Percentiles rank a stretch among this genome's conserved stretches.
phyloP scores from a whole-genome alignment of 2,797 vertebrate genomes.

The Sorex maritimensis region DNA sequence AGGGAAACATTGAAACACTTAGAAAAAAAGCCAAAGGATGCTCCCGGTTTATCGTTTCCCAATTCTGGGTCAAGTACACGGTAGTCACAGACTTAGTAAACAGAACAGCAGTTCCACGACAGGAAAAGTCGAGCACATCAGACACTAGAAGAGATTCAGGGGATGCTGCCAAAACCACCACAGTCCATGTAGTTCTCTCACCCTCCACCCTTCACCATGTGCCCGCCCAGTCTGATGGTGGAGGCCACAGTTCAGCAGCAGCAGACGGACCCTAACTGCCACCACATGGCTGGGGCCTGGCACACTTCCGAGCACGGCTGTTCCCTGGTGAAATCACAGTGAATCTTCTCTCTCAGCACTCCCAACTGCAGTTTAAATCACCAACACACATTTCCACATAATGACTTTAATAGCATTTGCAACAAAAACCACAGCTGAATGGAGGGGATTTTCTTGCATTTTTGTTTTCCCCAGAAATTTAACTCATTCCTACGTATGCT shows the following conservation, averaged over 20 bases:
- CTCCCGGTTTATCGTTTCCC: not conserved
- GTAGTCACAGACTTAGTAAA: not conserved
- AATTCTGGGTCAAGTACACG: not conserved
- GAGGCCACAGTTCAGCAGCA: slow-evolving; percentile 83
- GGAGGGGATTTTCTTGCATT: slow-evolving; percentile 69
- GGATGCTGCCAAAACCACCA: slow-evolving; percentile 89
- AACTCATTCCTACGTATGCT: slow-evolving; percentile 72
- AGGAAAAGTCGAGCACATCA: not conserved
- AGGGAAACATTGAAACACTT: not conserved
- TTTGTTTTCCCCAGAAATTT: slow-evolving; percentile 80
- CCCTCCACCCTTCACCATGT: slow-evolving; percentile 74
- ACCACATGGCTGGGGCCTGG: slow-evolving; percentile 73
- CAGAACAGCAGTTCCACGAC: slow-evolving; percentile 14
- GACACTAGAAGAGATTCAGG: slow-evolving; percentile 52
- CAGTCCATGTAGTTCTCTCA: slow-evolving; percentile 88
- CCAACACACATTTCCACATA: slow-evolving; percentile 62
- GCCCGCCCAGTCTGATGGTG: slow-evolving; percentile 83
- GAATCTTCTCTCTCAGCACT: slow-evolving; percentile 39
- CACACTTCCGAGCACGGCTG: not conserved
- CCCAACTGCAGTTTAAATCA: slow-evolving; percentile 24
- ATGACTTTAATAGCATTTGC: slow-evolving; percentile 71
- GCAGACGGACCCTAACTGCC: slow-evolving; percentile 83
- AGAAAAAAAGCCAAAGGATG: not conserved
- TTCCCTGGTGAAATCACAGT: not conserved
- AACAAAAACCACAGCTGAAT: slow-evolving; percentile 76